Conservation (phyloP, 2,888 invertebrate genomes). For the Melieria omissa region DNA sequence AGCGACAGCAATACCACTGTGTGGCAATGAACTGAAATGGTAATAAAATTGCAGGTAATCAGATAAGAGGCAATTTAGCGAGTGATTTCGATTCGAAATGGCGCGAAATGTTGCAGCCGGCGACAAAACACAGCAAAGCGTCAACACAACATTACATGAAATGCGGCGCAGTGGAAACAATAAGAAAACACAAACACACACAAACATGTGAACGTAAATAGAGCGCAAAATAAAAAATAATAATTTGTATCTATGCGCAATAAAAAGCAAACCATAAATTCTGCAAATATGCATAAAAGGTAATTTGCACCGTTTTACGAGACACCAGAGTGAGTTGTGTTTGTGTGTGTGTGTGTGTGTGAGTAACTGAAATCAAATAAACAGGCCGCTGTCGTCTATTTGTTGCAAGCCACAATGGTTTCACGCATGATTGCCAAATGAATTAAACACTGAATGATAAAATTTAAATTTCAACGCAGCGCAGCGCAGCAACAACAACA, state of each 20-base stretch:
- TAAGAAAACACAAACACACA: not conserved
- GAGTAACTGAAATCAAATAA: not conserved
- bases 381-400: constrained; percentile 11
- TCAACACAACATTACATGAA: constrained; percentile 17
- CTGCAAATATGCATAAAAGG: constrained; percentile 44
- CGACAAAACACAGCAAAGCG: constrained; percentile 5
- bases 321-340: not conserved
- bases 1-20: not conserved
- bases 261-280: constrained; percentile 42
- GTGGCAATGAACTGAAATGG: not conserved
- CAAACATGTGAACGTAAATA: not conserved
- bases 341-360: not conserved
- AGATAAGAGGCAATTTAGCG: constrained; percentile 39
- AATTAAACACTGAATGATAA: constrained; percentile 27
- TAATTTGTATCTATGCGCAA: not conserved
- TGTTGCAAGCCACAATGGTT: constrained; percentile 30
- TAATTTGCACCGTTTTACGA: constrained; percentile 25
- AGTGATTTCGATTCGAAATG: constrained; percentile 45
- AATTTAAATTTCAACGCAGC: constrained; percentile 16
- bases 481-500: constrained; percentile 1
- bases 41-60: constrained; percentile 18
- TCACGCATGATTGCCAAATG: constrained; percentile 27
- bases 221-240: not conserved
- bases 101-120: constrained; percentile 33
- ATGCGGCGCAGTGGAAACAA: constrained; percentile 17